Base-by-base conservation (phyloP, 1,140 invertebrate genomes). In the Oryctes rhinoceros region DNA sequence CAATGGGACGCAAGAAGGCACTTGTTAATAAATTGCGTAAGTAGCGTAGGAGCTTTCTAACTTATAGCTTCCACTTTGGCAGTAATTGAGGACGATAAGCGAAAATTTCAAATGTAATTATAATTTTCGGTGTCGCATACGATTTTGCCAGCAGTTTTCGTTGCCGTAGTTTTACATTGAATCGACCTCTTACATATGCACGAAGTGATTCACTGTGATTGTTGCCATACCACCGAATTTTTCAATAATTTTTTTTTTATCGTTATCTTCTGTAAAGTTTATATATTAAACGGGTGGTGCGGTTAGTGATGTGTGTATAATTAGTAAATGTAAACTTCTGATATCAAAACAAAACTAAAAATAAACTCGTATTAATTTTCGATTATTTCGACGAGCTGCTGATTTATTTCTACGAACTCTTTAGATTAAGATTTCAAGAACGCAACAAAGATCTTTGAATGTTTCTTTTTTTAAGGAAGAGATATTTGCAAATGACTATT, bases 21-120 rank as follows among this genome's bases (percentile, higher is more conserved):
- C 65, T 71, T 20, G 11, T 71, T 71, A 37, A 37, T 15, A 71
- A 71, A 71, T 71, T 71, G 65, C 65, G 24, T 24, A 24, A 71
- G 18, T 71, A 37, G 65, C 65, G 65, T 71, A 71, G 65, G 65
- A 71, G 65, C 65, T 71, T 71, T 71, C 65, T 71, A 71, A 24
- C 30, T 71, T 71, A 37, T 35, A 37, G 35, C 24, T 35, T 71
- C 53, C 53, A 59, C 53, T 59, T 18, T 59, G 15, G 6, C 15
- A 13, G 53, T 59, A 59, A 59, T 59, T 59, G 53, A 18, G 13
- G 53, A 18, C 13, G 53, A 59, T 15, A 59, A 18, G 53, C 53
- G 53, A 18, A 30, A 59, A 59, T 59, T 59, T 15, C n/a, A 59
- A 59, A 59, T 59, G n/a, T 59, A 44, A 44, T 59, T 59, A 30